These are phyloP conservation scores for Brienomyrus longianalis DNA, from an alignment of 2,113 vertebrate species.

Conservation along the genomic window DNA sequence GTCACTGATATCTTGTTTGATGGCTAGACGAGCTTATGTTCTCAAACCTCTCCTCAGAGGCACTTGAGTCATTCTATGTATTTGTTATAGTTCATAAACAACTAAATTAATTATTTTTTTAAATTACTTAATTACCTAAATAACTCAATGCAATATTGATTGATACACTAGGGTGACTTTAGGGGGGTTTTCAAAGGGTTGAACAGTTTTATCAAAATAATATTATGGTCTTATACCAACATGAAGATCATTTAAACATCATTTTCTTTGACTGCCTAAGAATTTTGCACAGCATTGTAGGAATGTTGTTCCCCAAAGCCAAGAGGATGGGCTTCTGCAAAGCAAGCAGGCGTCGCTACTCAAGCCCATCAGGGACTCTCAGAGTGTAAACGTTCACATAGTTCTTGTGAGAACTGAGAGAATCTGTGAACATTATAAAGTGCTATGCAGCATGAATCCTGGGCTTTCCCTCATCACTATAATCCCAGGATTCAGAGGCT, in stretches of 20 bases:
- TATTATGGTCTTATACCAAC: not conserved
- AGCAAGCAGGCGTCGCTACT: not conserved
- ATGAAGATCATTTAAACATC: not conserved
- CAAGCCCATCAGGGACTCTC: not conserved
- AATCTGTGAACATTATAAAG: not conserved
- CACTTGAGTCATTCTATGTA: not conserved
- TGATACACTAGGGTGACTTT: not conserved
- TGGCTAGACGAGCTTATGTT: not conserved
- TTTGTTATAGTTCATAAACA: not conserved
- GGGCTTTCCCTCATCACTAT: not conserved
- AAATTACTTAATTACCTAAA: not conserved
- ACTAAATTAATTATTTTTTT: not conserved
- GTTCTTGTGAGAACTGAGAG: not conserved
- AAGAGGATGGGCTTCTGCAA: not conserved
- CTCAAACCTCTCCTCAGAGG: not conserved
- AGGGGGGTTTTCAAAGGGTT: not conserved
- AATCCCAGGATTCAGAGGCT: not conserved
- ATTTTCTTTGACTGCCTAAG: not conserved
- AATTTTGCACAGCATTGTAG: not conserved
- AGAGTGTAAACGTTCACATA: not conserved
- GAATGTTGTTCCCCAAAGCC: not conserved
- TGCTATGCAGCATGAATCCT: not conserved
- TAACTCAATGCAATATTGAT: not conserved
- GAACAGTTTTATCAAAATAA: not conserved
- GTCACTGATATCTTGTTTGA: not conserved